Percentiles rank a stretch among this genome's conserved stretches.
Conservation (phyloP, 1,140 invertebrate species). For the Rhopalosiphum maidis region DNA sequence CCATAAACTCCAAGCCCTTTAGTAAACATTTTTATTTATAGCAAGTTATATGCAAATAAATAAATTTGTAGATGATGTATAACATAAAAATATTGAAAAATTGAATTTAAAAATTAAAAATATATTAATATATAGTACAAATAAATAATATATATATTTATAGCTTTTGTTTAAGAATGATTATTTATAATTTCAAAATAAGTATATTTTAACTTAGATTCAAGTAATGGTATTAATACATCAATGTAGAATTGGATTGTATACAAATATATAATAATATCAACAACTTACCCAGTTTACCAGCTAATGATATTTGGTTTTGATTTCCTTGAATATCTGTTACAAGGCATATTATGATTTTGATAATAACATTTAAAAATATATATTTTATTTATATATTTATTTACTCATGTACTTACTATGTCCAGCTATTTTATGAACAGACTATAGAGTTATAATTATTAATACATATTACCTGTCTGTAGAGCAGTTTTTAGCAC, state of each 20-base stretch:
- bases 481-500: slow-evolving; percentile 69
- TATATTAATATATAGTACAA: not conserved
- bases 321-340: slow-evolving; percentile 51
- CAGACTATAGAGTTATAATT: not conserved
- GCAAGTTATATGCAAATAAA: not conserved
- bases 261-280: not conserved
- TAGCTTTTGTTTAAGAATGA: not conserved
- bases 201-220: not conserved
- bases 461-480: slow-evolving; percentile 68
- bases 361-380: slow-evolving; percentile 28
- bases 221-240: not conserved
- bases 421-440: not conserved
- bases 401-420: not conserved
- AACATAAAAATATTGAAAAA: not conserved
- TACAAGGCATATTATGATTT: slow-evolving; percentile 41
- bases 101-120: not conserved
- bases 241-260: not conserved
- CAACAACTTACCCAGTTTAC: slow-evolving; percentile 50
- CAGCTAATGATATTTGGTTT: slow-evolving; percentile 51
- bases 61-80: not conserved
- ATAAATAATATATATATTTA: not conserved
- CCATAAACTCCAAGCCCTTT: slow-evolving; percentile 48
- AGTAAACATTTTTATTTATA: not conserved
- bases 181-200: not conserved
- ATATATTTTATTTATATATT: not conserved